A percentile compares a stretch with the other conserved stretches of the same genome.
These are phyloP conservation scores for Drosophila pseudotalamancana DNA, from an alignment of 2,888 invertebrate genomes.

Conservation along the genomic window DNA sequence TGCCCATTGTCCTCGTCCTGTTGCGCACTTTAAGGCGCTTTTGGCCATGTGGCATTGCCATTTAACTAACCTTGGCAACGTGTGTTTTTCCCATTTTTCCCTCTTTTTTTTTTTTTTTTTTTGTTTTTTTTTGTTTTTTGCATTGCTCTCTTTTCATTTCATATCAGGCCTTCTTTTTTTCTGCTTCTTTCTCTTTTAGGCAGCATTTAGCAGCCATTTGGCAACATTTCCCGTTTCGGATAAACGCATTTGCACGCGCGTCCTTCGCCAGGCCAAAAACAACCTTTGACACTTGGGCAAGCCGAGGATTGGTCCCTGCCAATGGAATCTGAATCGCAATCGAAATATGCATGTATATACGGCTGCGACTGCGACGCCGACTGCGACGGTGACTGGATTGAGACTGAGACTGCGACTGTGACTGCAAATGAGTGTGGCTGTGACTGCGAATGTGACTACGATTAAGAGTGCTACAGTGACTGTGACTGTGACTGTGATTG, in stretches of 20 bases:
- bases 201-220: conserved; percentile 48
- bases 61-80: conserved; percentile 57
- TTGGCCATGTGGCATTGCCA: conserved; percentile 38
- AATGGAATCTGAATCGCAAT: conserved; percentile 23
- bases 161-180: too few relatives aligned
- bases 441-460: conserved; percentile 3
- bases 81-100: conserved; percentile 3
- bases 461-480: too few relatives aligned
- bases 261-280: conserved; percentile 61
- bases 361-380: background rate
- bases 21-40: conserved; percentile 66
- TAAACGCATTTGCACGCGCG: conserved; percentile 65
- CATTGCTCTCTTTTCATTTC: too few relatives aligned
- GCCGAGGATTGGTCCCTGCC: conserved; percentile 34
- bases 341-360: conserved; percentile 7
- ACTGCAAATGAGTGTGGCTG: too few relatives aligned
- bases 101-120: conserved; percentile 3
- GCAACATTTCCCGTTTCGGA: conserved; percentile 70
- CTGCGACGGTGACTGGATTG: background rate
- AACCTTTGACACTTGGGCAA: conserved; percentile 74
- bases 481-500: too few relatives aligned
- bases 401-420: conserved; percentile 11
- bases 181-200: conserved; percentile 4
- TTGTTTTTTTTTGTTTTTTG: too few relatives aligned
- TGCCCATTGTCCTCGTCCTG: conserved; percentile 25